phyloP scores from a whole-genome alignment of 2,113 vertebrate species.

The Sorex fumeus region DNA sequence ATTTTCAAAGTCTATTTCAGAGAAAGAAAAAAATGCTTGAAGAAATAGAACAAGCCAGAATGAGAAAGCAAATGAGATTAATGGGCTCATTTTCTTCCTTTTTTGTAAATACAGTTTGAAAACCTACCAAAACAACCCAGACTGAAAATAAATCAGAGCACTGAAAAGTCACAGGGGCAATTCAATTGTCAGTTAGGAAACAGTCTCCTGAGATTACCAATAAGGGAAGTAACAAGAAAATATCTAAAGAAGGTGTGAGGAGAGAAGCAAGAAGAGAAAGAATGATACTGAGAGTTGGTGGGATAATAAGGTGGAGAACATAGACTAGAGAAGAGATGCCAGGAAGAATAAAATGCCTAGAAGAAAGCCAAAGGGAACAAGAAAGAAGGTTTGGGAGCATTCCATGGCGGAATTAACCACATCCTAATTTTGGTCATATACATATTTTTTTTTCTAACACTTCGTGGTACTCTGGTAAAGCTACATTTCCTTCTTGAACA shows the following conservation, averaged over 20 bases:
- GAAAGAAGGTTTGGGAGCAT: not conserved
- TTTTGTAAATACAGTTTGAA: constrained; percentile 75
- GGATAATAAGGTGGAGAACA: not conserved
- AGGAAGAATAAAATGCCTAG: too few species aligned
- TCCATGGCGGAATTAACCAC: too few species aligned
- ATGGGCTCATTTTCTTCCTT: not conserved
- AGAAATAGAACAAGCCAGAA: constrained; percentile 63
- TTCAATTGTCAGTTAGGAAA: constrained; percentile 39
- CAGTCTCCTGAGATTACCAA: not conserved
- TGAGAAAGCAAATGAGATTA: constrained; percentile 68
- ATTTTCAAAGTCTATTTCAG: constrained; percentile 70
- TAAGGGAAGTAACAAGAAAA: not conserved
- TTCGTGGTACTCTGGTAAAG: not conserved
- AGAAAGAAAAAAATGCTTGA: constrained; percentile 16
- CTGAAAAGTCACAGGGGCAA: not conserved
- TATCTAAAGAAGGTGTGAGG: not conserved
- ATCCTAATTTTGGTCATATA: too few species aligned
- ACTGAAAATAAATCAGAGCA: not conserved
- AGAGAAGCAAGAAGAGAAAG: not conserved
- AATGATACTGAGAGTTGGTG: too few species aligned
- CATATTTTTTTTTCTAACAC: not conserved
- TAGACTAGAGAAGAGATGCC: too few species aligned
- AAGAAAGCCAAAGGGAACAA: not conserved
- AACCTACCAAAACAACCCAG: not conserved
- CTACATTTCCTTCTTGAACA: too few species aligned